Evolutionary conservation across 2,797 vertebrate genomes (phyloP), one percentile per base, ranked within the genome.

Genomic region (Aselliscus stoliczkanus): DNA sequence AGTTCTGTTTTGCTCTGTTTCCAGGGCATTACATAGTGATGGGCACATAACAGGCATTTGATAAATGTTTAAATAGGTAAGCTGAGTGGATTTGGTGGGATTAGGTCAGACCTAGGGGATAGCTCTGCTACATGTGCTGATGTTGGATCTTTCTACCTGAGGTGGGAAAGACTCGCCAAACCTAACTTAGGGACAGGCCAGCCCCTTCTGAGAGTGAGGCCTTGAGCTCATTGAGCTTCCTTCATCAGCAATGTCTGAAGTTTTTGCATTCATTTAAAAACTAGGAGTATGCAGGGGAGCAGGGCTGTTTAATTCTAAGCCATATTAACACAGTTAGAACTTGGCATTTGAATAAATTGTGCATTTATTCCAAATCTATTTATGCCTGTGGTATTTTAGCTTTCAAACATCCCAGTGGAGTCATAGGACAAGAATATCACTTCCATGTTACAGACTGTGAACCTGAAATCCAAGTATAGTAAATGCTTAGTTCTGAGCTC

Each of bases 291-390:
- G 3, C 14, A 2, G 7, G 2, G 3, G 29, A 52, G 4, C 18
- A 4, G 34, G 5, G 12, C 54, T 76, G 83, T 82, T 85, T 60
- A 37, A 69, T 96, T 88, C 50, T 25, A 62, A 77, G 25, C 67
- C 52, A n/a, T 56, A 17, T 84, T 94, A 54, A 70, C 31, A 73
- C 21, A 85, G 25, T 25, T 69, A 90, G 58, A 88, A 86, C 10
- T 73, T 85, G 37, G 21, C 44, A 42, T 82, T 83, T 88, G 15
- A 81, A 70, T 72, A 80, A 60, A 31, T 31, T 70, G 1, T 94
- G 5, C 64, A n/a, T 94, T 94, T 96, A 88, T 70, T 94, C 69
- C 47, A 75, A 62, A 52, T 79, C 42, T 20, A 34, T 64, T 94
- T 60, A 72, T 79, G 42, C 60, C 67, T 85, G 12, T 85, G 52